Conservation (phyloP, 2,888 invertebrate genomes). For the Tribolium freemani region DNA sequence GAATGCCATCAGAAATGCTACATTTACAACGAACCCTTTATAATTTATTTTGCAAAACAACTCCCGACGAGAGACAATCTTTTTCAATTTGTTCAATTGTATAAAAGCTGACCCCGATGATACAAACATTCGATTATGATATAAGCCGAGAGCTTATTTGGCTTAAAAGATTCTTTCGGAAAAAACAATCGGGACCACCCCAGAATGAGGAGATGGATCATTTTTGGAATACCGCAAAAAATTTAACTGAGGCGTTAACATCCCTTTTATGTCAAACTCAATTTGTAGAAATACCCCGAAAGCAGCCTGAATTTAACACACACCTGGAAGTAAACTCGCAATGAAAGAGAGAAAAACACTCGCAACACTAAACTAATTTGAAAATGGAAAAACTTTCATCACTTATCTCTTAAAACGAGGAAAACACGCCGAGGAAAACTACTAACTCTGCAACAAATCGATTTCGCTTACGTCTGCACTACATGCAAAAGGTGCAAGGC, state of each 20-base stretch:
- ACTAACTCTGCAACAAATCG: slow-evolving; percentile 36
- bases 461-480: slow-evolving; percentile 22
- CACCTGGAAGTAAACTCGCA: slow-evolving; percentile 11
- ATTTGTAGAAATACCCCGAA: background rate
- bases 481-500: slow-evolving; percentile 11
- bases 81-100: slow-evolving; percentile 5
- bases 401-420: slow-evolving; percentile 46
- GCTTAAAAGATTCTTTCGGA: slow-evolving; percentile 7
- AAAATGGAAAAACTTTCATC: slow-evolving; percentile 53
- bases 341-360: slow-evolving; percentile 49
- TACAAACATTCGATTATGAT: slow-evolving; percentile 26
- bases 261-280: background rate
- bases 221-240: background rate
- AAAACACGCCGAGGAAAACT: slow-evolving; percentile 41
- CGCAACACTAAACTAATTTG: slow-evolving; percentile 50
- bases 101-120: slow-evolving; percentile 17
- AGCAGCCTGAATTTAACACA: background rate
- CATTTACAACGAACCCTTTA: slow-evolving; percentile 6
- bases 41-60: slow-evolving; percentile 24
- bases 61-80: slow-evolving; percentile 9
- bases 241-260: background rate
- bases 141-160: slow-evolving; percentile 13
- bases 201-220: too few relatives aligned
- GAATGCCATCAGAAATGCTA: slow-evolving; percentile 17
- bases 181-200: background rate